These are phyloP conservation scores for Drosophila mimica DNA, from an alignment of 2,888 invertebrate genomes.

Conservation along the genomic window DNA sequence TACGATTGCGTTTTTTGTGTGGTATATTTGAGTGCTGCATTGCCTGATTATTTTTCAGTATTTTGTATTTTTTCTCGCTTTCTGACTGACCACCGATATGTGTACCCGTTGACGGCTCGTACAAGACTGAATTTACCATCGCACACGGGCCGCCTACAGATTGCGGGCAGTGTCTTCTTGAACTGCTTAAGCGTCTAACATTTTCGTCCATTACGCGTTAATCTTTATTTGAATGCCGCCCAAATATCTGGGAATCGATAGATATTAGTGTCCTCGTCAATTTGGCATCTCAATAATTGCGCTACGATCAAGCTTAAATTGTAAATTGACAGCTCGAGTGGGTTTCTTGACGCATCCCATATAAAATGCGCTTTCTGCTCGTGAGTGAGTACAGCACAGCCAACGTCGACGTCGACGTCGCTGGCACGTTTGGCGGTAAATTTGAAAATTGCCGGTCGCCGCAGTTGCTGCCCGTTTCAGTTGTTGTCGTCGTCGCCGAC, in stretches of 20 bases:
- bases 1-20: conserved; percentile 26
- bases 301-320: conserved; percentile 78
- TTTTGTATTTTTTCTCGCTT: conserved; percentile 41
- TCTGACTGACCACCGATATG: conserved; percentile 83
- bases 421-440: conserved; percentile 84
- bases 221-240: conserved; percentile 53
- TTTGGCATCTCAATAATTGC: conserved; percentile 46
- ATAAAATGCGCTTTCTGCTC: conserved; percentile 84
- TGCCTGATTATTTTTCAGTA: conserved; percentile 54
- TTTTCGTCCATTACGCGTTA: conserved; percentile 57
- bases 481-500: conserved; percentile 35
- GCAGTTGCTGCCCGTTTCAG: conserved; percentile 49
- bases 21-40: conserved; percentile 50
- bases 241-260: conserved; percentile 22
- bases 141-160: conserved; percentile 88
- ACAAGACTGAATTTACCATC: conserved; percentile 88
- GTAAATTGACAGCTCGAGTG: conserved; percentile 86
- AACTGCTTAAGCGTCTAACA: conserved; percentile 61
- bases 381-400: conserved; percentile 81
- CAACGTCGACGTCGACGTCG: conserved; percentile 72
- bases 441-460: conserved; percentile 83
- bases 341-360: conserved; percentile 89
- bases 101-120: conserved; percentile 86
- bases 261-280: conserved; percentile 42
- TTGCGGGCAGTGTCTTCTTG: conserved; percentile 87